Evolutionary conservation across 2,797 vertebrate species (phyloP).

Genomic region (Sebastes diaconus): DNA sequence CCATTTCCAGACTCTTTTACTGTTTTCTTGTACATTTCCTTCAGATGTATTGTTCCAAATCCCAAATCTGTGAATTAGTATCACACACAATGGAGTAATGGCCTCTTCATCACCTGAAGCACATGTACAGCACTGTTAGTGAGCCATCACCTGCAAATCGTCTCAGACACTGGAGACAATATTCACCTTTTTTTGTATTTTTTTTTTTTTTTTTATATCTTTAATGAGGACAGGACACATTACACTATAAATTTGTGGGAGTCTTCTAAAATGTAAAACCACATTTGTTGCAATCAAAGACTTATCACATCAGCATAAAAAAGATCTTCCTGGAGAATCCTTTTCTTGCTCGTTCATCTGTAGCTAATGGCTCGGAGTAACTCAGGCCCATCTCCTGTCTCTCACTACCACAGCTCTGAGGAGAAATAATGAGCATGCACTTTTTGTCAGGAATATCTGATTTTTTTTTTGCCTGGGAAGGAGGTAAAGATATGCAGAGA

Average conservation of each 20-base stretch:
- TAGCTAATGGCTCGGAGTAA: conserved; percentile 53
- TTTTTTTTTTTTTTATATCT: background rate
- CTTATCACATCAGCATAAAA: conserved; percentile 34
- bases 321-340: conserved; percentile 26
- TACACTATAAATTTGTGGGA: background rate
- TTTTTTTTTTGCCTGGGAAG: conserved; percentile 24
- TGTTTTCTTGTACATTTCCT: background rate
- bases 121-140: background rate
- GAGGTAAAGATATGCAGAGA: conserved; percentile 51
- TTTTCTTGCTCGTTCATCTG: conserved; percentile 39
- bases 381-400: conserved; percentile 51
- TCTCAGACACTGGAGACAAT: background rate
- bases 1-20: background rate
- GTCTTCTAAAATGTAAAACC: conserved; percentile 15
- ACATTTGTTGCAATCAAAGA: conserved; percentile 35
- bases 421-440: conserved; percentile 61
- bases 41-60: background rate
- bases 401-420: conserved; percentile 18
- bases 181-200: background rate
- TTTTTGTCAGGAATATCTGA: conserved; percentile 40
- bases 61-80: conserved; percentile 14
- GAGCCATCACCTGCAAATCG: background rate
- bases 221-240: conserved; percentile 6
- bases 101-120: background rate
- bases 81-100: background rate